Base-by-base conservation (phyloP, 1,140 invertebrate genomes). In the Drosophila funebris region DNA sequence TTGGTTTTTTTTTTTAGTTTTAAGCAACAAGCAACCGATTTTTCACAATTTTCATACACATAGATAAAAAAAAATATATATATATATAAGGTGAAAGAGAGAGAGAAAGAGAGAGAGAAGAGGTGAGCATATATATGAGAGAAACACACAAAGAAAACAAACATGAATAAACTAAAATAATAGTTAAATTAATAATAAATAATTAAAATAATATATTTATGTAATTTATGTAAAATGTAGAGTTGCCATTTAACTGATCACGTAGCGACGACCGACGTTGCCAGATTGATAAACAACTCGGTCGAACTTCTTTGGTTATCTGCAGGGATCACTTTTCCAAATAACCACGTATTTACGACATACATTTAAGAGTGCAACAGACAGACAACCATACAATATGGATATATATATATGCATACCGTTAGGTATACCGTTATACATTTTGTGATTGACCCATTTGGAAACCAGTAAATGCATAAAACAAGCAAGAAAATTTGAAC, bases 41-140 rank as follows among this genome's bases (percentile, higher is more conserved):
- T 66, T 53, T 58, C 73, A 63, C 44, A 74, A 62, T 74, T 50
- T 80, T 69, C 53, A 68, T 62, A 76, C 64, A 78, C 67, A 70
- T 44, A 75, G 31, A 68, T 52, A 62, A 68, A 54, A 31, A 68
- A 52, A 62, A 54, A 62, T 39, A 74, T 18, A 46, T 58, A 58
- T 53, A 61, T 46, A 66, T 57, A 70, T 57, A 48, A 53, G 71
- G 68, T 36, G 63, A 37, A 66, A 72, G 46, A 68, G 39, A 87
- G 36, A 87, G 29, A 87, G 39, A 77, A 14, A 79, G 52, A 82
- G 43, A 73, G 54, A 76, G 44, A 72, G 41, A 67, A 80, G 31
- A 60, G 13, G 41, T 54, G 52, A 71, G 57, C 41, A 66, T 64
- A 14, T 27, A 44, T 39, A 73, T 73, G 50, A 62, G 16, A 63